Evolutionary conservation across 2,113 vertebrate species (phyloP).

Genomic region (Alethe castanea): DNA sequence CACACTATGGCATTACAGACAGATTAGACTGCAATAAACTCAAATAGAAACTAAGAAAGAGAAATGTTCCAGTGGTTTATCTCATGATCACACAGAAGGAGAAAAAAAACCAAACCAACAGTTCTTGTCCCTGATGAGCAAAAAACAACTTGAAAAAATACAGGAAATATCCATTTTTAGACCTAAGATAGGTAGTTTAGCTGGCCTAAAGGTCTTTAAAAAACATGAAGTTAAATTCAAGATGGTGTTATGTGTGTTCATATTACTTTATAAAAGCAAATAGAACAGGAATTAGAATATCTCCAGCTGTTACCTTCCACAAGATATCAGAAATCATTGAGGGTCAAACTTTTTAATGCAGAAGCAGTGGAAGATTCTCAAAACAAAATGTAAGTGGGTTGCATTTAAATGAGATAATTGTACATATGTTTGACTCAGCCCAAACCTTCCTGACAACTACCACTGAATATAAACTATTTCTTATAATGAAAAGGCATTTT

Average conservation of each 20-base stretch:
- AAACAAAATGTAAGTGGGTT: background rate
- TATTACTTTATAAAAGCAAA: background rate
- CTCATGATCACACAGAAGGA: background rate
- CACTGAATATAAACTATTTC: background rate
- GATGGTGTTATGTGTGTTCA: background rate
- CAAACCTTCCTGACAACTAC: background rate
- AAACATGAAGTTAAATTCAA: background rate
- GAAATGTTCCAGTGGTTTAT: background rate
- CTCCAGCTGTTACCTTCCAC: background rate
- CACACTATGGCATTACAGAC: fast-evolving
- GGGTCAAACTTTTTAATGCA: background rate
- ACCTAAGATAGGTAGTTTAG: background rate
- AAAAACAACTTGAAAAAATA: background rate
- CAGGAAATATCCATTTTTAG: background rate
- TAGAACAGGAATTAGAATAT: background rate
- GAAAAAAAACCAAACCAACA: background rate
- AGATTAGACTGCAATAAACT: background rate
- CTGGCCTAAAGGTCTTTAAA: background rate
- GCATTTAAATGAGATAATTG: background rate
- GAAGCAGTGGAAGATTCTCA: background rate
- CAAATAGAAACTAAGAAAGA: background rate
- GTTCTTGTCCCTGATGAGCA: background rate
- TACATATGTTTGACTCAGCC: background rate
- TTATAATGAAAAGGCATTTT: background rate
- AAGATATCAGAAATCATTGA: background rate